These are phyloP conservation scores for Stomorhina lunata DNA, from an alignment of 2,888 invertebrate genomes.

Conservation along the genomic window DNA sequence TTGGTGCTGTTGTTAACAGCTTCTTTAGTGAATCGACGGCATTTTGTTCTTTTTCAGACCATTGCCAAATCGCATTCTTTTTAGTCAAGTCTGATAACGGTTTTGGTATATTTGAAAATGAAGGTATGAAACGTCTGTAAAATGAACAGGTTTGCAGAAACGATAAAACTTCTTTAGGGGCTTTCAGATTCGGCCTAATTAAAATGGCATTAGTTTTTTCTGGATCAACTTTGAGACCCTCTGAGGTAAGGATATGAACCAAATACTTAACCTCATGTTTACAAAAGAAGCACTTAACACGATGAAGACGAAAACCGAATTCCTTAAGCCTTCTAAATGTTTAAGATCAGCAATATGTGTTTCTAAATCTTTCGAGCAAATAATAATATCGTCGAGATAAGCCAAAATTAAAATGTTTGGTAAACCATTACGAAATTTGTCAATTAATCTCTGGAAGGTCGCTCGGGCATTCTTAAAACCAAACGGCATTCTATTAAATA, in stretches of 20 bases:
- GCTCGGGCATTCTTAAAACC: slow-evolving; percentile 72
- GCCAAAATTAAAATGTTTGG: slow-evolving; percentile 46
- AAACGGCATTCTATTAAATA: slow-evolving; percentile 76
- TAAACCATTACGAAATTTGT: slow-evolving; percentile 67
- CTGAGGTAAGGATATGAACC: slow-evolving; percentile 76
- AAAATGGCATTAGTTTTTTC: slow-evolving; percentile 70
- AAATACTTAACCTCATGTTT: slow-evolving; percentile 65
- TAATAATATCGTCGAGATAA: too few species aligned
- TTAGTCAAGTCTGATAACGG: too few species aligned
- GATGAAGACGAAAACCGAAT: too few species aligned
- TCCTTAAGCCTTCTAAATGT: too few species aligned
- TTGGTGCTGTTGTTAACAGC: too few species aligned
- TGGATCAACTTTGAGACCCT: slow-evolving; percentile 76
- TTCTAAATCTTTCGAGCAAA: too few species aligned
- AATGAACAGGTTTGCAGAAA: slow-evolving; percentile 72
- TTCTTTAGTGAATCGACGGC: too few species aligned
- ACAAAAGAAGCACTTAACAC: slow-evolving; percentile 67
- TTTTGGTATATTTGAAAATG: too few species aligned
- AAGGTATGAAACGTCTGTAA: slow-evolving; percentile 78
- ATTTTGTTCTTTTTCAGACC: too few species aligned
- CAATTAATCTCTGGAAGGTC: slow-evolving; percentile 72
- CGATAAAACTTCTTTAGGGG: slow-evolving; percentile 66
- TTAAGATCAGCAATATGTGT: too few species aligned
- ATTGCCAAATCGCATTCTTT: too few species aligned
- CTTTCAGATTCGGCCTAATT: slow-evolving; percentile 48